Evolutionary conservation across 2,888 invertebrate genomes (phyloP).

Genomic region (Napeogenes sylphis): DNA sequence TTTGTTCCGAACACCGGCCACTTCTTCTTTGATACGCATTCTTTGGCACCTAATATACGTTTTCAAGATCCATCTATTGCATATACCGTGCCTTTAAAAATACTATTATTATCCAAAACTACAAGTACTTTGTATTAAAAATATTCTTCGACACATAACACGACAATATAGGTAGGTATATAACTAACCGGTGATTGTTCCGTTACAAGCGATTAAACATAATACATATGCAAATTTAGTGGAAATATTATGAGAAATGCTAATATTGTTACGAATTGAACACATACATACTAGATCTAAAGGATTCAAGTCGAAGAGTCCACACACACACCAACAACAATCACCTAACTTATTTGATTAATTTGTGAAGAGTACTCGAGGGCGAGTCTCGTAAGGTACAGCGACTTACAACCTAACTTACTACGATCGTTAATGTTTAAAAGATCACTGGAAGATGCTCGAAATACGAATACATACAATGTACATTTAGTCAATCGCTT

Average conservation of each 20-base stretch:
- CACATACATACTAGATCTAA: constrained; percentile 62
- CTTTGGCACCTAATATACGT: constrained; percentile 74
- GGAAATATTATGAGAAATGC: constrained; percentile 46
- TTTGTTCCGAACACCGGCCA: constrained; percentile 57
- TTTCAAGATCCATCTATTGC: constrained; percentile 52
- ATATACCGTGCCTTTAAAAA: constrained; percentile 43
- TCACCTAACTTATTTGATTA: constrained; percentile 58
- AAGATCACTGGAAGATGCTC: constrained; percentile 75
- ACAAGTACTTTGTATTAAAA: constrained; percentile 26
- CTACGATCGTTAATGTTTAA: constrained; percentile 61
- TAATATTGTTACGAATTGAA: constrained; percentile 68
- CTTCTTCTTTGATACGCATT: constrained; percentile 72
- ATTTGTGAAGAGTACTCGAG: constrained; percentile 71
- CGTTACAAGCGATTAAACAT: constrained; percentile 32
- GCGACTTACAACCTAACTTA: constrained; percentile 67
- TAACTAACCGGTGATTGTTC: constrained; percentile 38
- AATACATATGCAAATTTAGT: constrained; percentile 34
- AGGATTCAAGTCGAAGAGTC: constrained; percentile 58
- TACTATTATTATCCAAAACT: constrained; percentile 28
- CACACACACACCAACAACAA: constrained; percentile 56
- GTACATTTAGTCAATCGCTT: constrained; percentile 50
- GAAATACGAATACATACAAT: constrained; percentile 53
- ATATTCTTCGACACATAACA: constrained; percentile 29
- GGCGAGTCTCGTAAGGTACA: constrained; percentile 64
- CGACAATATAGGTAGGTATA: constrained; percentile 38